Evolutionary conservation across 2,797 vertebrate species (phyloP), one percentile per base, ranked within the genome.

Genomic region (Dipus sagitta): DNA sequence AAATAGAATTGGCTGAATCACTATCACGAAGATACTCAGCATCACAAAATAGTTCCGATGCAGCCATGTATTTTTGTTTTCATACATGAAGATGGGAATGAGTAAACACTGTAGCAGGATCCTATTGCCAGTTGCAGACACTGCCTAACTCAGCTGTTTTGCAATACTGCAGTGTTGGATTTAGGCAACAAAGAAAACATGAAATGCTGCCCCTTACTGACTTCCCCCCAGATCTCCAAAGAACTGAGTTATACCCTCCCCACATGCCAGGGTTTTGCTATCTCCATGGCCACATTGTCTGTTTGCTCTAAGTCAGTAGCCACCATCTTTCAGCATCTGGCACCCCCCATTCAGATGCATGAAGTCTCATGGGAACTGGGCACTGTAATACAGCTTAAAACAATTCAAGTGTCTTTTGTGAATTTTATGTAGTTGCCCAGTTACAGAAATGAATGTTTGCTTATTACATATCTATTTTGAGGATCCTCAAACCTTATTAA

Each of bases 111-210:
- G 38, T 52, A 71, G 52, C 54, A 54, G 17, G 3, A 26, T 76
- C 58, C 17, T 67, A 8, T 47, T 87, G 64, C 42, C 64, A 82
- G 2, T 32, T 71, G 54, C 78, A 82, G 71, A 47, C 23, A 8
- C 84, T 64, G 38, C 77, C 74, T 82, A 78, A 87, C 54, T 87
- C 68, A n/a, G 42, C 47, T 68, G 71, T 87, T 76, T 87, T 76
- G 54, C 34, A 28, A 78, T 54, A 17, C 82, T 91, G 38, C 62
- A 70, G 88, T 30, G 11, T 77, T 80, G 24, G 34, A 52, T 87
- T 64, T 87, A 87, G 54, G 71, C 11, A 64, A 58, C 62, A 83
- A 76, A 70, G 76, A 82, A 76, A 82, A 28, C 4, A 14, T 87
- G 71, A 72, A 32, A 72, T 83, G 9, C 70, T 90, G 38, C 4